These are phyloP conservation scores for Gadopsis bispinosus DNA, from an alignment of 2,797 vertebrate genomes.

Conservation along the genomic window DNA sequence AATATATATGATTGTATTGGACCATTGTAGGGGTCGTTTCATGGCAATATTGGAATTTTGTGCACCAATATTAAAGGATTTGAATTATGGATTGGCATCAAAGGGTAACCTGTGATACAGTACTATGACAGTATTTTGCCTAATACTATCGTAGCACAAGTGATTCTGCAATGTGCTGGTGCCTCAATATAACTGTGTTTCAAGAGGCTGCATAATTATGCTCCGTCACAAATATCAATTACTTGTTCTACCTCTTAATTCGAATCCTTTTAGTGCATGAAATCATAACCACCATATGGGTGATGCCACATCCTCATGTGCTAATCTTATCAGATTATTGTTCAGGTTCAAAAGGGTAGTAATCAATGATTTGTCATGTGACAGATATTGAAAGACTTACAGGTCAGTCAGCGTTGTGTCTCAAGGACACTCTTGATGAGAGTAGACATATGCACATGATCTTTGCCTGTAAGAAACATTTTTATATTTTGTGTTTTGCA, in stretches of 20 bases:
- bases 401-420: constrained; percentile 24
- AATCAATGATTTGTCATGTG: constrained; percentile 9
- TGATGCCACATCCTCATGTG: neutral
- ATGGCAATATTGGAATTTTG: neutral
- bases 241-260: neutral
- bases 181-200: neutral
- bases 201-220: neutral
- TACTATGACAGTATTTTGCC: neutral
- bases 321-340: constrained; percentile 4
- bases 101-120: neutral
- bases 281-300: neutral
- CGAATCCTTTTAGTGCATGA: neutral
- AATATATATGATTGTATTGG: neutral
- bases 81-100: neutral
- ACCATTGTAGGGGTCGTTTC: neutral
- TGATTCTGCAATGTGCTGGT: neutral
- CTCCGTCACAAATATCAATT: neutral
- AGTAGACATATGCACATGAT: constrained; percentile 15
- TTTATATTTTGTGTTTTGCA: constrained; percentile 5
- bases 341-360: neutral
- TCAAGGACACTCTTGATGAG: constrained; percentile 9
- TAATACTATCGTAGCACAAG: neutral
- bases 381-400: neutral
- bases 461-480: constrained; percentile 49
- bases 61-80: neutral